Conservation (phyloP, 2,797 vertebrate genomes). For the Mycteria americana region DNA sequence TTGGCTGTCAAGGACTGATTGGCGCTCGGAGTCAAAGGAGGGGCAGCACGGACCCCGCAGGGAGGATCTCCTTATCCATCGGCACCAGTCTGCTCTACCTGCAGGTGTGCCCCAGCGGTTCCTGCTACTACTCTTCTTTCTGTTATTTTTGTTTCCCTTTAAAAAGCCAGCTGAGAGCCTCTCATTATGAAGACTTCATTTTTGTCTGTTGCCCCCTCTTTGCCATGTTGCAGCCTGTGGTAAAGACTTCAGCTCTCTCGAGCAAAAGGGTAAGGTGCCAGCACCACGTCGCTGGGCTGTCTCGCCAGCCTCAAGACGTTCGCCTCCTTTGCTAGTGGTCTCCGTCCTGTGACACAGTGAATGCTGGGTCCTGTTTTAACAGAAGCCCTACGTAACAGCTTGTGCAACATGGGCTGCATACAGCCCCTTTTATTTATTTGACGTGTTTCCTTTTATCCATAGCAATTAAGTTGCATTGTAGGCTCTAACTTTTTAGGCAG, state of each 20-base stretch:
- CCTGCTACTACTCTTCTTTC: background rate
- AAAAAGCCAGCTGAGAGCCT: background rate
- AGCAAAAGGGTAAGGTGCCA: background rate
- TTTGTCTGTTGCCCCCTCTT: background rate
- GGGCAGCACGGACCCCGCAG: background rate
- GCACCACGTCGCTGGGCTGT: fast-evolving
- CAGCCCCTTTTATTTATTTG: background rate
- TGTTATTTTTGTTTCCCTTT: slow-evolving; percentile 15
- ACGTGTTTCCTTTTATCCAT: background rate
- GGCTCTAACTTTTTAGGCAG: background rate
- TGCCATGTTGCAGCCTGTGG: background rate
- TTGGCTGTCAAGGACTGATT: slow-evolving; percentile 26
- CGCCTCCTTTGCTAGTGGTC: background rate
- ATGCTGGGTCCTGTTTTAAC: background rate
- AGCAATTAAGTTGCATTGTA: background rate
- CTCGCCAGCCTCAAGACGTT: fast-evolving
- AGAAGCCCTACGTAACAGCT: background rate
- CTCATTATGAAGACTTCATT: background rate
- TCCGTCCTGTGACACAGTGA: background rate
- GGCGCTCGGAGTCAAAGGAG: background rate
- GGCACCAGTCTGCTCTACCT: background rate
- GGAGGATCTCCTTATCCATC: slow-evolving; percentile 1
- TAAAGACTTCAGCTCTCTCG: background rate
- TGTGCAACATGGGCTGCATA: background rate
- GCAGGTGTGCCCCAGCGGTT: background rate